Evolutionary conservation across 1,140 invertebrate genomes (phyloP).

Genomic region (Tyrophagus putrescentiae): DNA sequence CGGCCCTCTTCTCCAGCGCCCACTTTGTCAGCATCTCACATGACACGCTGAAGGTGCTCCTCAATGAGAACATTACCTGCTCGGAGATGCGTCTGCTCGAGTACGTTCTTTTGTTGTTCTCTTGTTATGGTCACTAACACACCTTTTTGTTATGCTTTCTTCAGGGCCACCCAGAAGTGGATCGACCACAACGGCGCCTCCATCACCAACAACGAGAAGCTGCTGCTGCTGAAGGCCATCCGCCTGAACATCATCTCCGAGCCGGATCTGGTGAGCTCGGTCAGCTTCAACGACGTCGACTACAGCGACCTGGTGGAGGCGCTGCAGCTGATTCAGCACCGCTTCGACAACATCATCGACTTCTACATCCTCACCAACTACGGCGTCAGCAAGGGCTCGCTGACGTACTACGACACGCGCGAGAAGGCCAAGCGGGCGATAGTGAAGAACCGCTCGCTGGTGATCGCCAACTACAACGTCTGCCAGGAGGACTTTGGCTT

Average conservation of each 20-base stretch:
- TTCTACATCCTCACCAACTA: not conserved
- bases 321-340: not conserved
- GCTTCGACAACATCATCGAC: not conserved
- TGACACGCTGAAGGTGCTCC: conserved; percentile 7
- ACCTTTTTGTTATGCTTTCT: too few species aligned
- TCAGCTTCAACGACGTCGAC: not conserved
- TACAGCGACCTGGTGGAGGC: not conserved
- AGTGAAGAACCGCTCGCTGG: not conserved
- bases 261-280: conserved; percentile 1
- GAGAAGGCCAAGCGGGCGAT: not conserved
- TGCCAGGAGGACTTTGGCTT: conserved; percentile 6
- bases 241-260: not conserved
- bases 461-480: not conserved
- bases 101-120: too few species aligned
- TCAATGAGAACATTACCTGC: not conserved
- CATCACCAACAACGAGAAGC: not conserved
- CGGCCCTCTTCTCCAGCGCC: not conserved
- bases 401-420: not conserved
- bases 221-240: conserved; percentile 2
- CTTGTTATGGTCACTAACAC: too few species aligned
- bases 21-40: not conserved
- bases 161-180: not conserved
- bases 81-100: not conserved
- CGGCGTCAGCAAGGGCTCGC: not conserved
- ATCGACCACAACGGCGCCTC: not conserved